phyloP scores from a whole-genome alignment of 2,888 invertebrate genomes.

The Aphidius colemani region DNA sequence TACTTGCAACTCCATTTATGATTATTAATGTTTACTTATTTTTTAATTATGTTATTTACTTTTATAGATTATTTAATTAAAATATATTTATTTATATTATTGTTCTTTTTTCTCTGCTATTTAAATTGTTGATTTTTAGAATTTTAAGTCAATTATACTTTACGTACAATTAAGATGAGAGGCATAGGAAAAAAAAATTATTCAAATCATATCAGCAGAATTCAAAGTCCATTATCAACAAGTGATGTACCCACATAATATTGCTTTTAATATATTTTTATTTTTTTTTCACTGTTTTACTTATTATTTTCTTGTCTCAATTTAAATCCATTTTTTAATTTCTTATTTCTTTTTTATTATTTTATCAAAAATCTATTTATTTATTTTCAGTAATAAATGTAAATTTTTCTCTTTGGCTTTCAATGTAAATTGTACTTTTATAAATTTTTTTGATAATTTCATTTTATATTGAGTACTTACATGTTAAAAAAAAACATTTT shows the following conservation, averaged over 20 bases:
- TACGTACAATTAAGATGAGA: conserved; percentile 8
- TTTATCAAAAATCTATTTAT: not conserved
- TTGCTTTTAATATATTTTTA: conserved; percentile 3
- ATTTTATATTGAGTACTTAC: too few relatives aligned
- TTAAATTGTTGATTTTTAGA: not conserved
- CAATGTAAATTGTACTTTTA: not conserved
- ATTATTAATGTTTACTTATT: conserved; percentile 1
- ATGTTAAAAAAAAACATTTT: too few relatives aligned
- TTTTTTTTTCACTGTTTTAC: conserved; percentile 4
- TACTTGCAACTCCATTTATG: conserved; percentile 51
- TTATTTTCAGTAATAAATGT: too few relatives aligned
- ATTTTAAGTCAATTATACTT: not conserved
- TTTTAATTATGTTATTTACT: conserved; percentile 9
- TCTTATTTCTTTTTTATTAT: not conserved
- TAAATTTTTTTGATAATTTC: too few relatives aligned
- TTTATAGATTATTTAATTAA: not conserved
- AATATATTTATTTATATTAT: not conserved
- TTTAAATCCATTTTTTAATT: conserved; percentile 4
- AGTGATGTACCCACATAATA: not conserved
- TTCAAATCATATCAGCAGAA: conserved; percentile 11
- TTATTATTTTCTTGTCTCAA: not conserved
- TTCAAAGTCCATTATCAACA: conserved; percentile 25
- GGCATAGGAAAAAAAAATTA: conserved; percentile 12
- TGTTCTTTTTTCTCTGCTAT: not conserved
- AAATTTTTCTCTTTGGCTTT: not conserved